These are phyloP conservation scores for Scolopax rusticola DNA, from an alignment of 2,797 vertebrate species.

Conservation along the genomic window DNA sequence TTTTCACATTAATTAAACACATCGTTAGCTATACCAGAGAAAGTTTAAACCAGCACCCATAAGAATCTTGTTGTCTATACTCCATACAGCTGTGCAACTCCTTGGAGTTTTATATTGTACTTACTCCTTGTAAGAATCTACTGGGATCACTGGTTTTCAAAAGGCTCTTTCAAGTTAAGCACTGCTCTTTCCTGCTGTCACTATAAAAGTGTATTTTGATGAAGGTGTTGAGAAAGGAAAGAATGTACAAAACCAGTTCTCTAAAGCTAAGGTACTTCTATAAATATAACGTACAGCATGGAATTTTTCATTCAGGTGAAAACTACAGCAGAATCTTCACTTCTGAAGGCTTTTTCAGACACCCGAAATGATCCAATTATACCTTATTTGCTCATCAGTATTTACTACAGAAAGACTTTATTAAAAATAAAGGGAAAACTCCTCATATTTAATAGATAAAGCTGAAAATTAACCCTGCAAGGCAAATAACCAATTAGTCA, in stretches of 20 bases:
- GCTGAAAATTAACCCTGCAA: neutral
- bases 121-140: neutral
- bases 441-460: neutral
- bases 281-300: neutral
- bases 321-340: neutral
- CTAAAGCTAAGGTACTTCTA: neutral
- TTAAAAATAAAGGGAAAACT: neutral
- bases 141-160: neutral
- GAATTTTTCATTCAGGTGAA: neutral
- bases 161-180: neutral
- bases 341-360: neutral
- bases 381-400: neutral
- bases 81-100: neutral
- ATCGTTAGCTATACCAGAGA: neutral
- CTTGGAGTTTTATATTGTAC: neutral
- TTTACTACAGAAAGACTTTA: neutral
- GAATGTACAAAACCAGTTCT: neutral
- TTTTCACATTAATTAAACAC: neutral
- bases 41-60: neutral
- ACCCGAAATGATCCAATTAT: neutral
- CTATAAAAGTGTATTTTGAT: neutral
- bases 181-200: neutral
- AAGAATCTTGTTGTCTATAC: neutral
- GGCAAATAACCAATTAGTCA: neutral
- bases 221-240: neutral